Evolutionary conservation across 2,113 vertebrate species (phyloP).

Genomic region (Caranx ignobilis): DNA sequence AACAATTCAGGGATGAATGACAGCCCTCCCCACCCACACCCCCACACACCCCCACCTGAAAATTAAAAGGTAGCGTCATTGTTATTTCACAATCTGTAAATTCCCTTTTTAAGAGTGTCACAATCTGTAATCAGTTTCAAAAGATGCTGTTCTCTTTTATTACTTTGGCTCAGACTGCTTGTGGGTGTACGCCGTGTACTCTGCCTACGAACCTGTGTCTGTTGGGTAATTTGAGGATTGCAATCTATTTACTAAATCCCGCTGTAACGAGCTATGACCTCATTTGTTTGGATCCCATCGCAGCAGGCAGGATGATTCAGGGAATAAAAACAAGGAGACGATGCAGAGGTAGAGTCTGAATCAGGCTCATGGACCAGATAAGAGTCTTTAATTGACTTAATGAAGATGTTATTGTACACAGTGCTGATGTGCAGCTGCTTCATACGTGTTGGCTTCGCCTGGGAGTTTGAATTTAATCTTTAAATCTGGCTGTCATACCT

Average conservation of each 20-base stretch:
- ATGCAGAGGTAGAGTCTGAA: constrained; percentile 5
- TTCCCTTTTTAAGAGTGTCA: constrained; percentile 41
- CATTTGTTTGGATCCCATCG: constrained; percentile 63
- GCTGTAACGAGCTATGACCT: constrained; percentile 62
- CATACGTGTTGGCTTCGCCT: constrained; percentile 15
- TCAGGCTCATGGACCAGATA: neutral
- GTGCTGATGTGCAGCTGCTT: constrained; percentile 21
- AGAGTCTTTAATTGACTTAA: constrained; percentile 9
- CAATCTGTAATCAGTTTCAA: constrained; percentile 42
- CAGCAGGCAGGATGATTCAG: constrained; percentile 17
- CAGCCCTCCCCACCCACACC: neutral
- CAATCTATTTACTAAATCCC: constrained; percentile 50
- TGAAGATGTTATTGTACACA: constrained; percentile 28
- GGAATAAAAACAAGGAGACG: constrained; percentile 36
- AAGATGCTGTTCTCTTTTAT: constrained; percentile 25
- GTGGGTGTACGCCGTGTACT: constrained; percentile 18
- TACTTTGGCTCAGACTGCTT: neutral
- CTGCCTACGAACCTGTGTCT: neutral
- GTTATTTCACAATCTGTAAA: constrained; percentile 51
- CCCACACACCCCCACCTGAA: too few relatives aligned
- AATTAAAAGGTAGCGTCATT: neutral
- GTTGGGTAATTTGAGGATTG: constrained; percentile 58
- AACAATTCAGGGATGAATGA: constrained; percentile 12
- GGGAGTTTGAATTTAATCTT: constrained; percentile 55
- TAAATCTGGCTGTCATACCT: constrained; percentile 68